Percentiles rank a stretch among this genome's conserved stretches.
These are phyloP conservation scores for Macquaria ambigua DNA, from an alignment of 2,113 vertebrate species.

Conservation along the genomic window DNA sequence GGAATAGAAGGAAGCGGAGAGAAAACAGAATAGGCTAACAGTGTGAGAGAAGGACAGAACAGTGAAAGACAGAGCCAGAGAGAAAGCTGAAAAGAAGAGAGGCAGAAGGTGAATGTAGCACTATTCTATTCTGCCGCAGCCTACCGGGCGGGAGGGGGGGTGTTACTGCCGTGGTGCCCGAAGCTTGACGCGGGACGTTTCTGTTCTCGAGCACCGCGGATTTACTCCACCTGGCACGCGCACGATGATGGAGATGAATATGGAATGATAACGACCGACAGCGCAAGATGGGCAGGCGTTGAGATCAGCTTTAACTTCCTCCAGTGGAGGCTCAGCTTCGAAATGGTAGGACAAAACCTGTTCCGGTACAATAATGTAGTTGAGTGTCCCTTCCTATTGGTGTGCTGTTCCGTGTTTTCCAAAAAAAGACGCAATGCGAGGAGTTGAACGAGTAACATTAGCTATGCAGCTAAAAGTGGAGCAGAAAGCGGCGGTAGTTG, in stretches of 20 bases:
- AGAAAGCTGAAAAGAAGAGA: neutral
- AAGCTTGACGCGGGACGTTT: constrained; percentile 82
- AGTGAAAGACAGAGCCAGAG: neutral
- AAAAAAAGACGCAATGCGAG: constrained; percentile 72
- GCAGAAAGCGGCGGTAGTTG: constrained; percentile 32
- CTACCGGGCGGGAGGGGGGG: constrained; percentile 58
- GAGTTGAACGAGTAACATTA: constrained; percentile 54
- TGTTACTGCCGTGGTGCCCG: constrained; percentile 59
- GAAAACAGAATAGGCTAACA: neutral
- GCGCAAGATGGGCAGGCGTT: constrained; percentile 80
- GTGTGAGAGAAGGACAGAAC: neutral
- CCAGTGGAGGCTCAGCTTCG: constrained; percentile 80
- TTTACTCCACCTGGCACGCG: constrained; percentile 75
- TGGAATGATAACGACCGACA: constrained; percentile 71
- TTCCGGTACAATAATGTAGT: constrained; percentile 67
- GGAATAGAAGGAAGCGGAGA: no score
- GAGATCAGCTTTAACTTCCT: constrained; percentile 78
- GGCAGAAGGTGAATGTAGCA: constrained; percentile 61
- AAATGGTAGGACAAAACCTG: constrained; percentile 84
- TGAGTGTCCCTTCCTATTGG: constrained; percentile 39
- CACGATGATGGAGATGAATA: constrained; percentile 66
- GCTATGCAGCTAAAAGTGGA: constrained; percentile 70
- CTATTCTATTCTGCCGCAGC: constrained; percentile 74
- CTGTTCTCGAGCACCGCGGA: constrained; percentile 79
- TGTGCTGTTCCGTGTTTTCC: constrained; percentile 63